phyloP scores from a whole-genome alignment of 2,797 vertebrate species.

The Halcyon badia region DNA sequence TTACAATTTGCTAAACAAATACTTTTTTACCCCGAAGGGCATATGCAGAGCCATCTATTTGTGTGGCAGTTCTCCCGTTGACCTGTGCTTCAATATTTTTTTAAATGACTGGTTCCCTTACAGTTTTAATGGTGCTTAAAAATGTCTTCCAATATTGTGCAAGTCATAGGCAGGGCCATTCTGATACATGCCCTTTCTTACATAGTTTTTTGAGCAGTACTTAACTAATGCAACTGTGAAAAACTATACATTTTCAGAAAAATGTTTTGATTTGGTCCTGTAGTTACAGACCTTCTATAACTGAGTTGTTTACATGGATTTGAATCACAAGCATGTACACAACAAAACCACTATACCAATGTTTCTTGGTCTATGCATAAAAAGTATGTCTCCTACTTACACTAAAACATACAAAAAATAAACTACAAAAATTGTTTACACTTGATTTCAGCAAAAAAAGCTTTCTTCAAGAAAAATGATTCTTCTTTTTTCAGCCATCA shows the following conservation, averaged over 20 bases:
- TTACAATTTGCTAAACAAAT: conserved; percentile 75
- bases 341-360: conserved; percentile 88
- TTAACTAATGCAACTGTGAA: conserved; percentile 73
- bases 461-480: conserved; percentile 85
- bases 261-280: conserved; percentile 79
- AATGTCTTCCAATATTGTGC: conserved; percentile 67
- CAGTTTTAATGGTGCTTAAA: conserved; percentile 64
- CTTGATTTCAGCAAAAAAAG: conserved; percentile 89
- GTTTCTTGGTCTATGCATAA: conserved; percentile 85
- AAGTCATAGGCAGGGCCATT: conserved; percentile 64
- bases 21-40: conserved; percentile 58
- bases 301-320: conserved; percentile 79
- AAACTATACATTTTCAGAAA: conserved; percentile 80
- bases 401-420: conserved; percentile 92
- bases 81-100: conserved; percentile 53
- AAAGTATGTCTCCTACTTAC: conserved; percentile 87
- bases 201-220: conserved; percentile 48
- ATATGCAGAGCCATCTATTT: conserved; percentile 43
- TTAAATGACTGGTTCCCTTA: conserved; percentile 53
- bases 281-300: conserved; percentile 76
- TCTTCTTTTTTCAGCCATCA: conserved; percentile 89
- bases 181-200: conserved; percentile 45
- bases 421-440: conserved; percentile 90
- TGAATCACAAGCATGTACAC: conserved; percentile 88
- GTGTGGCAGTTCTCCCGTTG: not conserved